Evolutionary conservation across 2,888 invertebrate genomes (phyloP).

Genomic region (Torymus texanus): DNA sequence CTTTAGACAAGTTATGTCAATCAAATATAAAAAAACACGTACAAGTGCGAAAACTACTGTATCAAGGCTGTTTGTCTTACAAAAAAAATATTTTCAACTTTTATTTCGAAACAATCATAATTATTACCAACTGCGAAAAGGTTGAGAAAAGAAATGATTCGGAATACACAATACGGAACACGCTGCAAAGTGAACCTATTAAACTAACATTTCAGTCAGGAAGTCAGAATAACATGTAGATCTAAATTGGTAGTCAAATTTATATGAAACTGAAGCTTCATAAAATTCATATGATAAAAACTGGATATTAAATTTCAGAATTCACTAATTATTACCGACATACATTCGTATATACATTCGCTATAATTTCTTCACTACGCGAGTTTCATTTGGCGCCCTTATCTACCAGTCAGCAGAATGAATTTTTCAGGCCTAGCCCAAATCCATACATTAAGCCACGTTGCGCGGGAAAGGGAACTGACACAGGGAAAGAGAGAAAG

Average conservation of each 20-base stretch:
- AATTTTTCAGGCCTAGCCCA: conserved; percentile 21
- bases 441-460: conserved; percentile 16
- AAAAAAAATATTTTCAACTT: too few species aligned
- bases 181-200: neutral
- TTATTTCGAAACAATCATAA: too few species aligned
- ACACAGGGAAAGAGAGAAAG: neutral
- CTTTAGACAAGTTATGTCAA: too few species aligned
- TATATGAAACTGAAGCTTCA: conserved; percentile 11
- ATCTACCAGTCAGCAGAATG: conserved; percentile 14
- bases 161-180: neutral
- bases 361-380: neutral
- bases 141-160: too few species aligned
- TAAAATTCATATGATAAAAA: conserved; percentile 27
- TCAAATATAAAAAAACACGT: too few species aligned
- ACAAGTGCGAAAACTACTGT: too few species aligned
- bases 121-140: too few species aligned
- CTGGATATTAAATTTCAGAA: conserved; percentile 9
- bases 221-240: too few species aligned
- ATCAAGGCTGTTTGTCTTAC: too few species aligned
- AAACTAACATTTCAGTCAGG: too few species aligned
- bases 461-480: too few species aligned
- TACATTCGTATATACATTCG: neutral
- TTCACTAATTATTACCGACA: conserved; percentile 17
- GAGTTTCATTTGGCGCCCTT: neutral
- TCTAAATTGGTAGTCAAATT: neutral